A percentile compares a stretch with the other conserved stretches of the same genome.
Evolutionary conservation across 1,140 invertebrate genomes (phyloP).

Genomic region (Drosophila lini): DNA sequence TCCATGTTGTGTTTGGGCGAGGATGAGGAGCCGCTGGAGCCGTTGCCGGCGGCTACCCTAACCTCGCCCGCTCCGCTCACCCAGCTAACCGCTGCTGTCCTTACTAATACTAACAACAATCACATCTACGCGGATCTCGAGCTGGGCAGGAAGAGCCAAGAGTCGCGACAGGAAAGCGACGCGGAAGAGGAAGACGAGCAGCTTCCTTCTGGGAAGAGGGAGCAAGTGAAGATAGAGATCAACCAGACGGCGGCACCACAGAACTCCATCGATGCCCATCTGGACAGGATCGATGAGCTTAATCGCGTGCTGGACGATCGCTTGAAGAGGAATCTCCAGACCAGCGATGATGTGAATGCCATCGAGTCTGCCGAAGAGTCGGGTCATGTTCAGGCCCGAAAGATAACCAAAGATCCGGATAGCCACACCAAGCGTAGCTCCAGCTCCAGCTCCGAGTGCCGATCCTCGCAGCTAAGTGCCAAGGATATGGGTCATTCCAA

Average conservation of each 20-base stretch:
- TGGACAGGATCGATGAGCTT: conserved; percentile 78
- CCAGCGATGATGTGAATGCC: conserved; percentile 62
- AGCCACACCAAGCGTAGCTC: conserved; percentile 66
- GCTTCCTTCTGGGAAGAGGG: not conserved
- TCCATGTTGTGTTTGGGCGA: conserved; percentile 78
- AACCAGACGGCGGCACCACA: conserved; percentile 56
- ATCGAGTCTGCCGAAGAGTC: conserved; percentile 64
- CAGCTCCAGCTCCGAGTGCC: conserved; percentile 75
- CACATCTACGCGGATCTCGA: conserved; percentile 82
- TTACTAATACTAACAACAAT: conserved; percentile 79
- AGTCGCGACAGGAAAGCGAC: conserved; percentile 15
- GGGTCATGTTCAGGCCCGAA: conserved; percentile 24
- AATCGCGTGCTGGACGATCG: conserved; percentile 79
- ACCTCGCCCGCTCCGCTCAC: conserved; percentile 34
- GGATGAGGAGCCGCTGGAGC: conserved; percentile 45
- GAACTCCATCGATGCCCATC: conserved; percentile 76
- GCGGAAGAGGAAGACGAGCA: conserved; percentile 16
- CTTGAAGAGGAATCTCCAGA: conserved; percentile 60
- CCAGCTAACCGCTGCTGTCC: conserved; percentile 45
- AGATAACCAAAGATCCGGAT: conserved; percentile 33
- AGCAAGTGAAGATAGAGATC: conserved; percentile 71
- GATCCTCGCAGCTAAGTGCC: conserved; percentile 46
- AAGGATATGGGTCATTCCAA: conserved; percentile 53
- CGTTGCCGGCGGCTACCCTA: conserved; percentile 31
- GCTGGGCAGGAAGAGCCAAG: conserved; percentile 20